Evolutionary conservation across 2,888 invertebrate species (phyloP).

Genomic region (Lottia scabra): DNA sequence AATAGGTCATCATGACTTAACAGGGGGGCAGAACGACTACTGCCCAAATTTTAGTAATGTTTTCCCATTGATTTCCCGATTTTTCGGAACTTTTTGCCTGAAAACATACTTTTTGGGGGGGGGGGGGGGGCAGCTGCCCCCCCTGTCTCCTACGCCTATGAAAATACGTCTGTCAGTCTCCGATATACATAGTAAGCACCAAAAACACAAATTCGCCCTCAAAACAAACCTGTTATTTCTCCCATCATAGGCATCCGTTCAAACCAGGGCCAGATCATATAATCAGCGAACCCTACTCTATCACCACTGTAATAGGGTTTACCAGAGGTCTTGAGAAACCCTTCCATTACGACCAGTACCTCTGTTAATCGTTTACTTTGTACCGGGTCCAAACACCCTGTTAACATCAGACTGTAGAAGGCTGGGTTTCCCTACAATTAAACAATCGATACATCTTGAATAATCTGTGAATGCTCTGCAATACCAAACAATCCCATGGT

Average conservation of each 20-base stretch:
- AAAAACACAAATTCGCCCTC: background rate
- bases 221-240: slow-evolving; percentile 26
- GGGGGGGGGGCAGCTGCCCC: too few relatives aligned
- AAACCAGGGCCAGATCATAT: slow-evolving; percentile 60
- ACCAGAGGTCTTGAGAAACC: slow-evolving; percentile 20
- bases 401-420: slow-evolving; percentile 34
- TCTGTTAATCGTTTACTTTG: slow-evolving; percentile 21
- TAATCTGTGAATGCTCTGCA: too few relatives aligned
- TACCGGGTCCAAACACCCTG: slow-evolving; percentile 23
- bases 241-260: slow-evolving; percentile 40
- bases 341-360: slow-evolving; percentile 25
- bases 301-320: slow-evolving; percentile 37
- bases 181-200: background rate
- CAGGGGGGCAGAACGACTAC: too few relatives aligned
- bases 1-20: too few relatives aligned
- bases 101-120: too few relatives aligned
- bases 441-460: too few relatives aligned
- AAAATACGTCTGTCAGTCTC: too few relatives aligned
- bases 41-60: too few relatives aligned
- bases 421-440: slow-evolving; percentile 31
- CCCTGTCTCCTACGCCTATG: too few relatives aligned
- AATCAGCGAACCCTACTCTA: slow-evolving; percentile 44
- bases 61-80: too few relatives aligned
- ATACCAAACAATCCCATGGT: too few relatives aligned
- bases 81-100: too few relatives aligned